Base-by-base conservation (phyloP, 1,140 invertebrate species). In the Tetraneura akinire region DNA sequence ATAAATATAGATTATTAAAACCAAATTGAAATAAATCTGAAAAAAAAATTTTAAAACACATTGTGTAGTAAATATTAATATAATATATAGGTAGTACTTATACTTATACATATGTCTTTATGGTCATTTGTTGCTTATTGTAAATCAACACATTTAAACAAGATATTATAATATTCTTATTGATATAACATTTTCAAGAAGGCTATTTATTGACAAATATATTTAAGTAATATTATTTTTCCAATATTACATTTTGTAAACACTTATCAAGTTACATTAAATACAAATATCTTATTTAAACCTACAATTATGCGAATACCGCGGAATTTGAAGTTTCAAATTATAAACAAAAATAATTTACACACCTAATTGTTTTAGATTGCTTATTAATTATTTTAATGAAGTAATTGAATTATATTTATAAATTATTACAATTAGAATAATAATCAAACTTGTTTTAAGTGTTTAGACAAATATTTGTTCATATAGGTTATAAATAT, bases 41-140 rank as follows among this genome's bases (percentile, higher is more conserved):
- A 68, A 26, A 23, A 68, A 47, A 26, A 68, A n/a, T 68, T 47
- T 23, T 68, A 13, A 68, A 68, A 68, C 14, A 10, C 21, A 37
- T 26, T 68, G 32, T 64, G 4, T 5, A 18, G 37, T 64, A 11
- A 62, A 16, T 62, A 37, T n/a, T 68, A 9, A 1, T 66, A 11
- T 45, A 23, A 23, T 45, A 42, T 66, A 45, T 68, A 0, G n/a
- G 0, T 55, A 21, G 18, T 4, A 21, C 1, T 0, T 21, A 5
- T 53, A 53, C 8, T 3, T 57, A 21, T 4, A 21, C 11, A 14
- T 37, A n/a, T 37, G 18, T 18, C 32, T 3, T n/a, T 9, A 4
- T 18, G 37, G 37, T 37, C 1, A 0, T 68, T 13, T 23, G 14
- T 2, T 45, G 4, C 21, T 9, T 21, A 21, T 21, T 23, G 14